Evolutionary conservation across 2,113 vertebrate species (phyloP).

Genomic region (Pycnonotus jocosus): DNA sequence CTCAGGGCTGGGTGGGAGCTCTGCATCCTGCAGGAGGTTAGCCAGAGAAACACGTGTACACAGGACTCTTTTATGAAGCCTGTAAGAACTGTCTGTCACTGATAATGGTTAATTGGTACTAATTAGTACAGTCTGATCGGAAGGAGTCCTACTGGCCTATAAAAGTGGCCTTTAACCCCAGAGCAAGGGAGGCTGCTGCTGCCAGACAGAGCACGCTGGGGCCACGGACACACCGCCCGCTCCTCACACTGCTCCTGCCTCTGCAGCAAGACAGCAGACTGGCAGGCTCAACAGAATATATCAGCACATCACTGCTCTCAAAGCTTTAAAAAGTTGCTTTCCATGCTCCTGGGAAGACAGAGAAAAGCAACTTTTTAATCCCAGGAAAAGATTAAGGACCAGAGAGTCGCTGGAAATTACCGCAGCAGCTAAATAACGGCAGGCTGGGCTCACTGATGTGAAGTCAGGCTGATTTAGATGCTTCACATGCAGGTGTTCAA

Average conservation of each 20-base stretch:
- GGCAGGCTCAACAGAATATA: neutral
- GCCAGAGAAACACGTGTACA: neutral
- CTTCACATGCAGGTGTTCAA: neutral
- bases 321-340: neutral
- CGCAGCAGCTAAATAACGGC: neutral
- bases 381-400: neutral
- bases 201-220: neutral
- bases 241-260: neutral
- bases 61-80: neutral
- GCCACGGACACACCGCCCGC: rapidly evolving
- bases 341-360: neutral
- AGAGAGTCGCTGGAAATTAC: neutral
- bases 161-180: neutral
- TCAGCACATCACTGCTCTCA: neutral
- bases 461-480: neutral
- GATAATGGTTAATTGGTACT: neutral
- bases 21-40: neutral
- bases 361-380: neutral
- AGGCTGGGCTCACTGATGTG: neutral
- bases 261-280: neutral
- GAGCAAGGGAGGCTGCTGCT: neutral
- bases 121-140: neutral
- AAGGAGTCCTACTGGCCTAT: neutral
- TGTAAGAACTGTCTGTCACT: neutral
- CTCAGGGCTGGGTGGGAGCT: neutral